Evolutionary conservation across 2,888 invertebrate genomes (phyloP).

Genomic region (Synanthedon formicaeformis): DNA sequence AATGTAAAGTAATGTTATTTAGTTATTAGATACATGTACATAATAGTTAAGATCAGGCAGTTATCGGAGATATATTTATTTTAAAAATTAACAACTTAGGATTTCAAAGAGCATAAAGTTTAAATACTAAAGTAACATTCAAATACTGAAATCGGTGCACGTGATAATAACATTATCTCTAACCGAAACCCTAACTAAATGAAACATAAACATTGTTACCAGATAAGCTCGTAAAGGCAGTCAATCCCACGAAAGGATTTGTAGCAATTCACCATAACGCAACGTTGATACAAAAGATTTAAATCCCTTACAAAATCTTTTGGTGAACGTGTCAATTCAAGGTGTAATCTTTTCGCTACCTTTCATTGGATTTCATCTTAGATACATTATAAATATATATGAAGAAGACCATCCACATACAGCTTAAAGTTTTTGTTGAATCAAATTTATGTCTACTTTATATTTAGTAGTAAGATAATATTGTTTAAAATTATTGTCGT

Average conservation of each 20-base stretch:
- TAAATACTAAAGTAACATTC: not conserved
- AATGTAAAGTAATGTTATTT: too few relatives aligned
- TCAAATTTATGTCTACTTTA: too few relatives aligned
- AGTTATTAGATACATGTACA: too few relatives aligned
- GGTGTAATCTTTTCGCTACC: slow-evolving; percentile 36
- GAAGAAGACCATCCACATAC: too few relatives aligned
- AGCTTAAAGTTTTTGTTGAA: too few relatives aligned
- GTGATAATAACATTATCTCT: slow-evolving; percentile 5
- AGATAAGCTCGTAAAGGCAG: slow-evolving; percentile 32
- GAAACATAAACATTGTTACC: slow-evolving; percentile 46
- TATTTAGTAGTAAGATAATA: too few relatives aligned
- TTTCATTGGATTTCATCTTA: slow-evolving; percentile 35
- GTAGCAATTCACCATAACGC: slow-evolving; percentile 14
- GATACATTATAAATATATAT: slow-evolving; percentile 6
- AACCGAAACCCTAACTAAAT: slow-evolving; percentile 26
- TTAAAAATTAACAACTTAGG: too few relatives aligned
- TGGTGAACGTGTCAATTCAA: slow-evolving; percentile 14
- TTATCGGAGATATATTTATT: too few relatives aligned
- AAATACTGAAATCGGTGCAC: not conserved
- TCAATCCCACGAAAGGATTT: slow-evolving; percentile 26
- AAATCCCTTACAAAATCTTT: slow-evolving; percentile 38
- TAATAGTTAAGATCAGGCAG: too few relatives aligned
- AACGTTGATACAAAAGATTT: slow-evolving; percentile 30
- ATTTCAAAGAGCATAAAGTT: not conserved
- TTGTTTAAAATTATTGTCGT: too few relatives aligned